Percentiles rank a stretch among this genome's conserved stretches.
Conservation (phyloP, 2,797 vertebrate species). For the Masticophis lateralis region DNA sequence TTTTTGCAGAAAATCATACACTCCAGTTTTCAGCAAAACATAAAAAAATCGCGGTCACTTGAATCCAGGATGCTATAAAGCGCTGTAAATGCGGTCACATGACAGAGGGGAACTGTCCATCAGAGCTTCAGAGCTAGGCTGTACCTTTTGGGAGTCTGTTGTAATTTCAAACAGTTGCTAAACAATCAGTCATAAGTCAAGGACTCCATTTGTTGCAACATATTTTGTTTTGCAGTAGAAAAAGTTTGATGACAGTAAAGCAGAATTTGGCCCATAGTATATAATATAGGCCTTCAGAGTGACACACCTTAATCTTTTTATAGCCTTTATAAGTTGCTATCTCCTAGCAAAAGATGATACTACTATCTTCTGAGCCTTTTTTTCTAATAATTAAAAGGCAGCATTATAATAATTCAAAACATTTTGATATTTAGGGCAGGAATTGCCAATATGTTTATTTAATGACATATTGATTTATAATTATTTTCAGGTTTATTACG, state of each 20-base stretch:
- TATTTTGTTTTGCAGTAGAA: neutral
- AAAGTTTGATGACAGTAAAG: neutral
- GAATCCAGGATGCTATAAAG: neutral
- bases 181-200: neutral
- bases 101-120: neutral
- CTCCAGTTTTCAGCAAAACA: neutral
- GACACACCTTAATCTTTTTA: neutral
- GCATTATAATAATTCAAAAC: neutral
- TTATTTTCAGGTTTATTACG: slow-evolving; percentile 59
- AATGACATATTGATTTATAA: neutral
- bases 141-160: neutral
- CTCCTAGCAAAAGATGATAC: neutral
- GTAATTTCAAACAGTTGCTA: neutral
- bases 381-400: neutral
- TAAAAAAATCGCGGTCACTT: neutral
- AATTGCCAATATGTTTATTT: neutral
- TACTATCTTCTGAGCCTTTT: neutral
- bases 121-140: neutral
- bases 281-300: neutral
- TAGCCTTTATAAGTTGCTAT: neutral
- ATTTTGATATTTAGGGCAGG: neutral
- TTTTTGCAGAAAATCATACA: neutral
- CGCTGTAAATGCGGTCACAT: neutral
- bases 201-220: neutral
- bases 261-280: neutral